Evolutionary conservation across 64 coral and sea anemone genomes (phyloP), one percentile per base, ranked within the genome.

Genomic region (Montipora foliosa): DNA sequence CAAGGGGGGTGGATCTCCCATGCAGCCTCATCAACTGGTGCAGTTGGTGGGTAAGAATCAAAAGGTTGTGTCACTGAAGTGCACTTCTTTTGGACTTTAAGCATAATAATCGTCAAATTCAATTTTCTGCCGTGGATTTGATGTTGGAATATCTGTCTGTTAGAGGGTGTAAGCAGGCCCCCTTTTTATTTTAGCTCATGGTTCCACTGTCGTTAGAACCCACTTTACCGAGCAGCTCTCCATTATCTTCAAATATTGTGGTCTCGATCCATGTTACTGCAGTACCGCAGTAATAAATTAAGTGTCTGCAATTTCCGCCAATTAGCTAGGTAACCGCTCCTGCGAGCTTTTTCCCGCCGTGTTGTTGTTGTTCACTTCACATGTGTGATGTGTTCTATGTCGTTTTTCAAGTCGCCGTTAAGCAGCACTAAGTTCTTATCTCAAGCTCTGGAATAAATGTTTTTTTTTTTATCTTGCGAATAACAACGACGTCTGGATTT

Each of bases 51-150:
- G n/a, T 68, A 19, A n/a, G 0, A 4, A 5, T n/a, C 2, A 17
- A 17, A n/a, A 11, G 66, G 66, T 68, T 15, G 66, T 17, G 66
- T 11, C 14, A 17, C 19, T 68, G 19, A 68, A 68, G 14, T 15
- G 13, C 19, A n/a, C 17, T 68, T 29, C 29, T 68, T 68, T 19
- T 68, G 14, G 66, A 68, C 4, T 68, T 68, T n/a, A 68, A 68
- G 14, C 66, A 68, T 68, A 15, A 68, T 51, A 20, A 20, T 79
- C 77, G 77, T 19, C 77, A 59, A 8, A 47, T 47, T 66, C 1
- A 48, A 72, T 87, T 48, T 24, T 87, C 66, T 73, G 46, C 83
- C 2, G 83, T 87, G 4, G 45, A 73, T 49, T 21, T 72, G 47
- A 49, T 87, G 4, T 51, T 73, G 6, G 83, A 68, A 51, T 87